These are phyloP conservation scores for Mirounga angustirostris DNA, from an alignment of 2,113 vertebrate species.

Conservation along the genomic window DNA sequence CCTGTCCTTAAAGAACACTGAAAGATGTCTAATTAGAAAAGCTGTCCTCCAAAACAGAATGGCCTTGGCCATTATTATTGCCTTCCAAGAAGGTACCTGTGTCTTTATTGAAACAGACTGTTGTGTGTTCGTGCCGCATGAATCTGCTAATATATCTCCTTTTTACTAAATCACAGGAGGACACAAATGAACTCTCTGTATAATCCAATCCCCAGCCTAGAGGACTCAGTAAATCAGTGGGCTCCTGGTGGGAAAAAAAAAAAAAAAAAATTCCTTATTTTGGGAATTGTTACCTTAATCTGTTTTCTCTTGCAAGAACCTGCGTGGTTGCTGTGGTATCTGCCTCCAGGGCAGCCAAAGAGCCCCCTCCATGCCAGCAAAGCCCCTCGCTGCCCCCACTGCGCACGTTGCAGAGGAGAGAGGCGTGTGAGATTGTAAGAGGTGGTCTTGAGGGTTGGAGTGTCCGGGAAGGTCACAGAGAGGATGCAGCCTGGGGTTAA, in stretches of 20 bases:
- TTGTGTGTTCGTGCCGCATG: not conserved
- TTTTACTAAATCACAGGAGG: not conserved
- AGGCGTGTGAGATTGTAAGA: not conserved
- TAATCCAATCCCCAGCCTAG: no score
- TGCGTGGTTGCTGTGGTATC: not conserved
- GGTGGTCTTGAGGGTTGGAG: not conserved
- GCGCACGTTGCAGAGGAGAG: not conserved
- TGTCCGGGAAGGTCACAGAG: not conserved
- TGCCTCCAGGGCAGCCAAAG: not conserved
- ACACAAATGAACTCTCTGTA: not conserved
- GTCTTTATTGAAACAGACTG: not conserved
- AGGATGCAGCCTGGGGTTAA: fast-evolving
- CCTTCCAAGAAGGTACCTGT: not conserved
- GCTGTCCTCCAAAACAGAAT: not conserved
- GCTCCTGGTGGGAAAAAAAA: not conserved
- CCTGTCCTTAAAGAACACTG: not conserved
- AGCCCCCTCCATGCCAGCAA: not conserved
- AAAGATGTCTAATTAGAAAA: not conserved
- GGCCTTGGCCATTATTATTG: not conserved
- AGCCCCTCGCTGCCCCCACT: not conserved
- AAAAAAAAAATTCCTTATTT: not conserved
- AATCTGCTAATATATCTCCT: not conserved
- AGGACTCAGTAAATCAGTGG: not conserved
- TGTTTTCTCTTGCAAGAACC: not conserved
- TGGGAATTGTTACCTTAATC: not conserved